phyloP scores from a whole-genome alignment of 2,888 invertebrate genomes.

The Apamea crenata region DNA sequence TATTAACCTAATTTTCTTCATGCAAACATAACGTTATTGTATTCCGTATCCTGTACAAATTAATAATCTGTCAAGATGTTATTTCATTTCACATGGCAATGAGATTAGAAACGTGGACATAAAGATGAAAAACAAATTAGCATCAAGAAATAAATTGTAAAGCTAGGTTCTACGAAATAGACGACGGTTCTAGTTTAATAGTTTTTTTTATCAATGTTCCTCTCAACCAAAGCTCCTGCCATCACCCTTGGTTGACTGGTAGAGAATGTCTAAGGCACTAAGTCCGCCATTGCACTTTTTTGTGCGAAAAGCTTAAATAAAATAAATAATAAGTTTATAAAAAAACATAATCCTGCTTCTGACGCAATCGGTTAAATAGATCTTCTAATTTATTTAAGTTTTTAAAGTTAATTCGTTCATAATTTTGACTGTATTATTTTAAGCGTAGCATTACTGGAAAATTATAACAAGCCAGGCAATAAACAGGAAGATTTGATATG shows the following conservation, averaged over 20 bases:
- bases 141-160: neutral
- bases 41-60: neutral
- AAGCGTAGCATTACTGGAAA: no score
- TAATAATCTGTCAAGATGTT: constrained; percentile 3
- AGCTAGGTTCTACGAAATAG: neutral
- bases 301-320: no score
- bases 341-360: neutral
- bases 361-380: neutral
- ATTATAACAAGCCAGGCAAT: neutral
- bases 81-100: neutral
- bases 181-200: no score
- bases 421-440: neutral
- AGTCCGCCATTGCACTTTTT: no score
- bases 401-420: neutral
- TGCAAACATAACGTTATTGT: neutral
- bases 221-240: no score
- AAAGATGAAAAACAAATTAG: constrained; percentile 2
- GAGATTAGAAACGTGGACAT: neutral
- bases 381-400: neutral
- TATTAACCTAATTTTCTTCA: constrained; percentile 13
- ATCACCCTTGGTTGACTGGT: no score
- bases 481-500: neutral
- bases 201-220: no score
- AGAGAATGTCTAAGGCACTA: no score
- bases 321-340: neutral